Conservation (phyloP, 2,113 vertebrate genomes). For the Nibea coibor region DNA sequence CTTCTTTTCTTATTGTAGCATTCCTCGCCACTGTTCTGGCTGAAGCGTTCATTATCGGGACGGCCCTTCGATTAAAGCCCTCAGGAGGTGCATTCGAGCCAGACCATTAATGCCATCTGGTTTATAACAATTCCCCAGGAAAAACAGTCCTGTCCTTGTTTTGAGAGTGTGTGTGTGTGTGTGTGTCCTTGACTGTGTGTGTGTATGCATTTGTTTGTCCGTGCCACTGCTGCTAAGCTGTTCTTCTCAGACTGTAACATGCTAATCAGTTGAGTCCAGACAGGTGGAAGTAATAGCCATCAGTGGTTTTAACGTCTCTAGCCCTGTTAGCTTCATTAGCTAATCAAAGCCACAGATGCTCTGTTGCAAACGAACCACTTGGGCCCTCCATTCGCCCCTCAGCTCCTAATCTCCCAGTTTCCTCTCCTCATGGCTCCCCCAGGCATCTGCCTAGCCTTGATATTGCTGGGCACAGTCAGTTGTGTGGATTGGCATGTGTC, state of each 20-base stretch:
- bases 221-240: slow-evolving; percentile 41
- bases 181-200: background rate
- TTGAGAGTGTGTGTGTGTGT: background rate
- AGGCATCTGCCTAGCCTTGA: slow-evolving; percentile 40
- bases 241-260: slow-evolving; percentile 45
- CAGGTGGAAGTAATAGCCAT: slow-evolving; percentile 63
- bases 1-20: background rate
- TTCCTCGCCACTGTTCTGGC: slow-evolving; percentile 28
- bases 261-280: slow-evolving; percentile 57
- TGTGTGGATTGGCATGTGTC: slow-evolving; percentile 1
- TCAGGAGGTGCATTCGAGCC: slow-evolving; percentile 56
- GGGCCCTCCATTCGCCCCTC: slow-evolving; percentile 37
- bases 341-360: slow-evolving; percentile 71
- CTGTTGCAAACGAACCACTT: slow-evolving; percentile 50
- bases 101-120: slow-evolving; percentile 71
- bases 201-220: slow-evolving; percentile 31
- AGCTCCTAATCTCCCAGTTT: slow-evolving; percentile 38
- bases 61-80: slow-evolving; percentile 54
- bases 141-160: slow-evolving; percentile 59
- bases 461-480: slow-evolving; percentile 28
- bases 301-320: slow-evolving; percentile 48
- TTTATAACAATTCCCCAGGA: slow-evolving; percentile 60
- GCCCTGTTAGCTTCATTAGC: slow-evolving; percentile 65
- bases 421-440: slow-evolving; percentile 13
- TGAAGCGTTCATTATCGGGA: slow-evolving; percentile 35